A percentile compares a stretch with the other conserved stretches of the same genome.
phyloP scores from a whole-genome alignment of 2,797 vertebrate species.

The Pseudochirops cupreus region DNA sequence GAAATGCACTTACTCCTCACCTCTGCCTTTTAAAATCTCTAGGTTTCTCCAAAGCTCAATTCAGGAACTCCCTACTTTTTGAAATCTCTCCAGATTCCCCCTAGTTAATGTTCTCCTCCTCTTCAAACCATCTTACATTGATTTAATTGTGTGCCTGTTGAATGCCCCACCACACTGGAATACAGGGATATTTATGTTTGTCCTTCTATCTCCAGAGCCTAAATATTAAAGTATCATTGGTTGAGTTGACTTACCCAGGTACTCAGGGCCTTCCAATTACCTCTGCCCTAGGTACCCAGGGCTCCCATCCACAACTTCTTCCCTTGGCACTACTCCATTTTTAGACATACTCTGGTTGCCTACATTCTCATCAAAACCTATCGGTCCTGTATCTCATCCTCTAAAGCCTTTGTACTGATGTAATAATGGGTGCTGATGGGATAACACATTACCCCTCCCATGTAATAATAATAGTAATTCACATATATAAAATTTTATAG shows the following conservation, averaged over 20 bases:
- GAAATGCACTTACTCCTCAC: neutral
- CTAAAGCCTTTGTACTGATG: neutral
- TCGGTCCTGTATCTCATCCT: neutral
- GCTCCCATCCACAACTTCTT: neutral
- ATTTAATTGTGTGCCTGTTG: neutral
- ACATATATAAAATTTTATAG: neutral
- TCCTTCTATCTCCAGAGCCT: neutral
- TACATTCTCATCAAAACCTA: slow-evolving; percentile 17
- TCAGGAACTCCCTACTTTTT: neutral
- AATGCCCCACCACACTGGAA: neutral
- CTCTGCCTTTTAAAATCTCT: neutral
- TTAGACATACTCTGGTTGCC: neutral
- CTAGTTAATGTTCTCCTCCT: neutral
- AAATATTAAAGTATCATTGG: no score
- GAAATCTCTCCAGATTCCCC: neutral
- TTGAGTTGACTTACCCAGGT: neutral
- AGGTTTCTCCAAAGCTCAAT: neutral
- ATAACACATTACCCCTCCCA: neutral
- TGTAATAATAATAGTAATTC: neutral
- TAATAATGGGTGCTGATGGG: slow-evolving; percentile 7
- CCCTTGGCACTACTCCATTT: neutral
- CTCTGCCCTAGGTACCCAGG: neutral
- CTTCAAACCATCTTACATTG: neutral
- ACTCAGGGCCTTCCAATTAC: neutral
- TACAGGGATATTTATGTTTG: neutral